Conservation (phyloP, 2,888 invertebrate genomes). For the Leucoma salicis region DNA sequence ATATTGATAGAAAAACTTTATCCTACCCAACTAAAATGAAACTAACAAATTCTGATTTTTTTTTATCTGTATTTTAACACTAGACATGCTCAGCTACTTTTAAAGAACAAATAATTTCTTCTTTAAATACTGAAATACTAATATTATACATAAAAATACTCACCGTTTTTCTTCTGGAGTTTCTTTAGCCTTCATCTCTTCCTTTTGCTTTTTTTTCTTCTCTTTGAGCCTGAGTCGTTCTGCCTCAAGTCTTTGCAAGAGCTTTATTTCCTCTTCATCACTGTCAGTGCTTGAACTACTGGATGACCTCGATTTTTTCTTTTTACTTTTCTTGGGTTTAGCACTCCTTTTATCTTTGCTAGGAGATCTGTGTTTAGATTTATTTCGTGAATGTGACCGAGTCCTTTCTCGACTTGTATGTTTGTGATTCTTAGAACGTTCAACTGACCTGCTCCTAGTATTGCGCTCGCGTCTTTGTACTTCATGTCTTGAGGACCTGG, state of each 20-base stretch:
- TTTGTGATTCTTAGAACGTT: constrained; percentile 38
- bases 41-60: too few species aligned
- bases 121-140: neutral
- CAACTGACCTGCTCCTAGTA: constrained; percentile 47
- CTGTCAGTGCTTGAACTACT: constrained; percentile 67
- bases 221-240: constrained; percentile 85
- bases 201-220: constrained; percentile 86
- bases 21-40: too few species aligned
- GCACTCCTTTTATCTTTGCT: constrained; percentile 48
- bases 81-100: too few species aligned
- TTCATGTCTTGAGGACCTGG: constrained; percentile 60
- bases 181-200: constrained; percentile 92
- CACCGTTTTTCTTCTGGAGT: constrained; percentile 96
- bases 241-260: constrained; percentile 87
- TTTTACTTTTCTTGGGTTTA: constrained; percentile 54
- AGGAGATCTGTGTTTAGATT: constrained; percentile 37
- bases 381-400: constrained; percentile 16
- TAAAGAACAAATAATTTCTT: too few species aligned
- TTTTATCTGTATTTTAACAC: too few species aligned
- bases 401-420: constrained; percentile 36
- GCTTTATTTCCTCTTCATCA: constrained; percentile 81
- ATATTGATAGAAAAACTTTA: too few species aligned
- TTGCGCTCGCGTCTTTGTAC: constrained; percentile 40
- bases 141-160: neutral
- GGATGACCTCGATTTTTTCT: constrained; percentile 44